These are phyloP conservation scores for Garra rufa DNA, from an alignment of 2,113 vertebrate species.

Conservation along the genomic window DNA sequence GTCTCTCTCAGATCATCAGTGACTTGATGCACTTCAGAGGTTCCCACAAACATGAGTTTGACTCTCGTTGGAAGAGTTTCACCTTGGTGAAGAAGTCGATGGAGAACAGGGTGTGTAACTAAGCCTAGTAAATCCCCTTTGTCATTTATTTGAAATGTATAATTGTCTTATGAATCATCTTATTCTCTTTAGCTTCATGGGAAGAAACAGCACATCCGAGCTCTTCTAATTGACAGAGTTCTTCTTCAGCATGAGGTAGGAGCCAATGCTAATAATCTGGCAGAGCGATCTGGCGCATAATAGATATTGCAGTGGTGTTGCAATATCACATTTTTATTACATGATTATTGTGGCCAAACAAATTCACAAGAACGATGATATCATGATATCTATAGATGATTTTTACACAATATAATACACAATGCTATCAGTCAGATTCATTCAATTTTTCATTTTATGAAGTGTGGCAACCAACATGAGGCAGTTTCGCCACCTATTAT, in stretches of 20 bases:
- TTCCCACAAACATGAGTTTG: conserved; percentile 96
- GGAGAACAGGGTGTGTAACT: conserved; percentile 90
- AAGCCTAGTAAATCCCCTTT: neutral
- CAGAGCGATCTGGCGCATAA: neutral
- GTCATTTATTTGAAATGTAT: conserved; percentile 13
- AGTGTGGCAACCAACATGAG: neutral
- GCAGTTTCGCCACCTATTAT: neutral
- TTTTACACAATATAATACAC: too few relatives aligned
- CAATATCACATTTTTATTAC: neutral
- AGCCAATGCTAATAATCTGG: neutral
- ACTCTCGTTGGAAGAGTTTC: conserved; percentile 98
- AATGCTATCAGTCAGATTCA: neutral
- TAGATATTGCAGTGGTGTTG: neutral
- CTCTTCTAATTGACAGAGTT: conserved; percentile 93
- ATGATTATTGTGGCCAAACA: neutral
- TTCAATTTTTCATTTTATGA: neutral
- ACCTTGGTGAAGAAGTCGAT: conserved; percentile 98
- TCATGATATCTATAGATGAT: neutral
- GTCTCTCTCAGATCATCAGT: conserved; percentile 84
- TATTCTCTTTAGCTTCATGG: conserved; percentile 85
- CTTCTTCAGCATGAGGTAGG: conserved; percentile 95
- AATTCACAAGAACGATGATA: neutral
- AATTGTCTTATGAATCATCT: neutral
- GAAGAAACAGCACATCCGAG: conserved; percentile 93
- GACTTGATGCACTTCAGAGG: conserved; percentile 95